A percentile compares a stretch with the other conserved stretches of the same genome.
phyloP scores from a whole-genome alignment of 2,113 vertebrate species.

The pig (Sus scrofa) region T2T-Sscrofa CM000825.6:55755001-55755500 shows the following conservation, averaged over 20 bases:
- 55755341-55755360: slow-evolving; percentile 87
- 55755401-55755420: slow-evolving; percentile 86
- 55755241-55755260: slow-evolving; percentile 81
- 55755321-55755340: slow-evolving; percentile 88
- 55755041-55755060: not conserved
- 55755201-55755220: slow-evolving; percentile 73
- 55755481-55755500: slow-evolving; percentile 84
- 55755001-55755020: not conserved
- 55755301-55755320: slow-evolving; percentile 90
- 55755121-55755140: not conserved
- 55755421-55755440: slow-evolving; percentile 75
- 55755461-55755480: slow-evolving; percentile 86
- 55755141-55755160: slow-evolving; percentile 72
- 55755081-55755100: not conserved
- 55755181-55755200: not conserved
- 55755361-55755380: slow-evolving; percentile 85
- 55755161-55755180: not conserved
- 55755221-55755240: slow-evolving; percentile 86
- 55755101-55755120: not conserved
- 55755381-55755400: slow-evolving; percentile 87
- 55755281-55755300: slow-evolving; percentile 92
- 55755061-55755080: not conserved
- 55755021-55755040: not conserved
- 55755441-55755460: slow-evolving; percentile 88
- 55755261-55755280: slow-evolving; percentile 90